Evolutionary conservation across 2,888 invertebrate genomes (phyloP), one percentile per base, ranked within the genome.

Genomic region (Schrankia costaestrigalis): DNA sequence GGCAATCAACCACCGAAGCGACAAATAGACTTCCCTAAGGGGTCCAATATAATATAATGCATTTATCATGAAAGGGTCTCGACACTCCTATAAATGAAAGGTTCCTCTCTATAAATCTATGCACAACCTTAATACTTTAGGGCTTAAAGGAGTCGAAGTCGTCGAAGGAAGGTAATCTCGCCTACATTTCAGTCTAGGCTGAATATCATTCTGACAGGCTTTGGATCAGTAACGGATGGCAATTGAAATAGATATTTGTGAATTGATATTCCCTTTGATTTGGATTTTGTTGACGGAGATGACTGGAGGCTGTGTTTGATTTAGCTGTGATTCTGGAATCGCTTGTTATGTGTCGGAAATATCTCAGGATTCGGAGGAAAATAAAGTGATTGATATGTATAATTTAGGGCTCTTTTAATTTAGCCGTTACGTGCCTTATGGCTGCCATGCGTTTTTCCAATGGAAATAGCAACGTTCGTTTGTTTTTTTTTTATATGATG

Each of bases 31-130:
- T 45, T 35, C 31, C 21, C 22, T 5, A 29, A 18, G 22, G 32
- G 23, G 36, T 38, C 33, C 24, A 18, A 40, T 42, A 41, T 52
- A 44, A 46, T 56, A 56, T 44, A 56, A 36, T 38, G 46, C 57
- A 53, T 56, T 53, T 50, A 50, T 56, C 56, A 57, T 47, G 45
- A 32, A 34, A 45, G 43, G 50, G 50, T 42, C 44, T 14, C 19
- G 44, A 37, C 36, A 37, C 38, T 22, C 31, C 42, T 26, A 54
- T 54, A 48, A 54, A 57, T 46, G 57, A 50, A 50, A 54, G 50
- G 57, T 46, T 43, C n/a, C 40, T 45, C 28, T 29, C 47, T 22
- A 54, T 56, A 56, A 56, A 56, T 57, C 49, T 57, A 47, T 42
- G 43, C 48, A 27, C 31, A 39, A 47, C 44, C 47, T 44, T 54